These are phyloP conservation scores for Sialis fuliginosa DNA, from an alignment of 2,888 invertebrate species.

Conservation along the genomic window DNA sequence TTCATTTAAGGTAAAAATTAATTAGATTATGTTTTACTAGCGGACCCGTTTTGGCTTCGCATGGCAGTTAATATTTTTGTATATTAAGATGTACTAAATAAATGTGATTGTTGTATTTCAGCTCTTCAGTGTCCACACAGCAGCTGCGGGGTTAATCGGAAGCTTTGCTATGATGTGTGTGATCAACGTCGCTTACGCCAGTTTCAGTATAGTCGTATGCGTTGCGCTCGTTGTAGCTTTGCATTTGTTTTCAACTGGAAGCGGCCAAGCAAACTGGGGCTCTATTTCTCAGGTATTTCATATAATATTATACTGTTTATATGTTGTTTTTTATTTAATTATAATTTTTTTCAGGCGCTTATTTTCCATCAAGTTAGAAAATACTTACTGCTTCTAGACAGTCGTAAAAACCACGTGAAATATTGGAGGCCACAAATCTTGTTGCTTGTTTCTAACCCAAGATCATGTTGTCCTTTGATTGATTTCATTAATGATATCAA, in stretches of 20 bases:
- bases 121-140: slow-evolving; percentile 90
- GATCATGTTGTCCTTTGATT: slow-evolving; percentile 79
- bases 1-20: neutral
- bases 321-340: no score
- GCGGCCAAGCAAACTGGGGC: slow-evolving; percentile 71
- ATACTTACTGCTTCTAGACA: slow-evolving; percentile 86
- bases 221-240: slow-evolving; percentile 71
- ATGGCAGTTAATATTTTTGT: no score
- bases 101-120: slow-evolving; percentile 43
- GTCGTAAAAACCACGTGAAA: slow-evolving; percentile 94
- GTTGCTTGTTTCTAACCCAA: slow-evolving; percentile 77
- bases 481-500: slow-evolving; percentile 97
- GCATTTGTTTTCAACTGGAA: slow-evolving; percentile 69
- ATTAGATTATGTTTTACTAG: neutral
- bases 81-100: no score
- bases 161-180: slow-evolving; percentile 88
- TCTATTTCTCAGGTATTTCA: slow-evolving; percentile 56
- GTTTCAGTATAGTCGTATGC: slow-evolving; percentile 72
- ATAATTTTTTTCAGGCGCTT: slow-evolving; percentile 46
- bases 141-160: slow-evolving; percentile 68
- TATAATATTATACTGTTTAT: no score
- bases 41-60: no score
- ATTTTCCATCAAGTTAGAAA: slow-evolving; percentile 98
- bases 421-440: slow-evolving; percentile 98
- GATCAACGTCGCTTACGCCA: slow-evolving; percentile 79